Evolutionary conservation across 2,888 invertebrate genomes (phyloP), one percentile per base, ranked within the genome.

Genomic region (Scrobipalpa atriplicella): DNA sequence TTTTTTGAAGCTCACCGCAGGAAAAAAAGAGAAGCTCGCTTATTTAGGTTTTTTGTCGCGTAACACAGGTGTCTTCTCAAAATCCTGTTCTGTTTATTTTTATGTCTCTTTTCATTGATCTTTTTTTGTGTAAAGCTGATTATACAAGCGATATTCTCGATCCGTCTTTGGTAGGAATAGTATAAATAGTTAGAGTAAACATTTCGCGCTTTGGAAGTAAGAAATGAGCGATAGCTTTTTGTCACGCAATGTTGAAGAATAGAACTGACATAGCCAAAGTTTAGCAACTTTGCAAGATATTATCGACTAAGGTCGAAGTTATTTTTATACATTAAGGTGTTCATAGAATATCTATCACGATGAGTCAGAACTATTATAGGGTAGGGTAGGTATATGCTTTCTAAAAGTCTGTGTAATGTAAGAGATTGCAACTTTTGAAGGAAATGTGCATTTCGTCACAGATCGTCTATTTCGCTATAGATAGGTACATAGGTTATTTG

Each of bases 31-130:
- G 68, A 69, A 72, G 75, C 72, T 77, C 36, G n/a, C 58, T 16
- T 81, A 74, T 81, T 80, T 78, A 75, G 75, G 72, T 84, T 83
- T 85, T 83, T 83, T 81, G 80, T 83, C 78, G 88, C 85, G 88
- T 89, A 89, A 86, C 85, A 84, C 87, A 87, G 88, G 89, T 90
- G 89, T 83, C 78, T 73, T 21, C 72, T 72, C 70, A 74, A 71
- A 29, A 75, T 82, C 80, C 78, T 80, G 76, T 77, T 80, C 77
- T 73, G 73, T 73, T 75, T 75, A 75, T 77, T 68, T 67, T 70
- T 73, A 78, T 68, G 71, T 66, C 74, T 81, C 13, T 80, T 81
- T 82, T 78, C 72, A 74, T 74, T 72, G 68, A 73, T 69, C 67
- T 68, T 67, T 67, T 68, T 68, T 67, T 66, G 66, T 74, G 67